phyloP scores from a whole-genome alignment of 1,140 invertebrate species.

The Diorhabda elongata region DNA sequence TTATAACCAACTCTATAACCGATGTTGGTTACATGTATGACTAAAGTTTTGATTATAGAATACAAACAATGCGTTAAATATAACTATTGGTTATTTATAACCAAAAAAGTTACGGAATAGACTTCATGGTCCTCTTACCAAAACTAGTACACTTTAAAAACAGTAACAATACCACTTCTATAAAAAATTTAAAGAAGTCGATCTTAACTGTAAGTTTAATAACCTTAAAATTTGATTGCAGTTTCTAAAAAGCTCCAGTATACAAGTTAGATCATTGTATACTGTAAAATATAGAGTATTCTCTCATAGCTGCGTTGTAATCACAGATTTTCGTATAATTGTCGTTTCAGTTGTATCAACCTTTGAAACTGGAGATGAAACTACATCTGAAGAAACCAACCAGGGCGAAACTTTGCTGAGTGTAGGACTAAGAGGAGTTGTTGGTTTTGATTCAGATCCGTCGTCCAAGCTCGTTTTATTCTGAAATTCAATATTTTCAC shows the following conservation, averaged over 20 bases:
- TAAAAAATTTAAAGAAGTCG: too few relatives aligned
- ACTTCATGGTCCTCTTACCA: too few relatives aligned
- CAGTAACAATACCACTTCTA: too few relatives aligned
- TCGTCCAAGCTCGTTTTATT: constrained; percentile 13
- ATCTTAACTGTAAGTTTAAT: too few relatives aligned
- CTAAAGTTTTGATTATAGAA: too few relatives aligned
- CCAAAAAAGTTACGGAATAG: too few relatives aligned
- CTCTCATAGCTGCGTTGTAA: constrained; percentile 70
- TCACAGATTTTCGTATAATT: constrained; percentile 76
- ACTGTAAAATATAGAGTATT: constrained; percentile 1
- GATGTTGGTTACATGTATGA: too few relatives aligned
- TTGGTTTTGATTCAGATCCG: constrained; percentile 22
- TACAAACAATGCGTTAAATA: too few relatives aligned
- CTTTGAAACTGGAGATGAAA: constrained; percentile 55
- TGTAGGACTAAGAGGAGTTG: constrained; percentile 49
- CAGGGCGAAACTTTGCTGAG: constrained; percentile 64
- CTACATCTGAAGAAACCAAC: constrained; percentile 68
- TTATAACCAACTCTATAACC: too few relatives aligned
- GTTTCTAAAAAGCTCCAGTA: background rate
- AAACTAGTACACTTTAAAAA: too few relatives aligned
- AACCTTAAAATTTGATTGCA: background rate
- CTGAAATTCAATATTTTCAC: constrained; percentile 1
- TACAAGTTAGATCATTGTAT: background rate
- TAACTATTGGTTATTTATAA: too few relatives aligned
- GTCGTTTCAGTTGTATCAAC: constrained; percentile 62